A percentile compares a stretch with the other conserved stretches of the same genome.
Evolutionary conservation across 2,113 vertebrate genomes (phyloP).

Genomic region (Lasiurus borealis): DNA sequence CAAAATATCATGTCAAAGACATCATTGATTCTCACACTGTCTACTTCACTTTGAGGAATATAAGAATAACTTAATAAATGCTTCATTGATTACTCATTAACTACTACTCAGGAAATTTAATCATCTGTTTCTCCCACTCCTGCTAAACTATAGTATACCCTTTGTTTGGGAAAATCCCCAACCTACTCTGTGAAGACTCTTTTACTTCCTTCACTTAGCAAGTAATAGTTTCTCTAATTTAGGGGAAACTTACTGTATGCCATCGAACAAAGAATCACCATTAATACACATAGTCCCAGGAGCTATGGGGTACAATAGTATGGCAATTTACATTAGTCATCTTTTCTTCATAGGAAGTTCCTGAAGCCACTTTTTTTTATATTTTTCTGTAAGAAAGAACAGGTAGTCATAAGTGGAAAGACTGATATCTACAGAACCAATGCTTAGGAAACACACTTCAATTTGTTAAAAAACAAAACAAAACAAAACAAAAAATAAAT

Average conservation of each 20-base stretch:
- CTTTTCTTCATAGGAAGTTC: constrained; percentile 17
- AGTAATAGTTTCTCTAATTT: constrained; percentile 57
- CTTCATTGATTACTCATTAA: constrained; percentile 68
- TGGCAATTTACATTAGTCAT: not conserved
- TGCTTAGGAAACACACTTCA: not conserved
- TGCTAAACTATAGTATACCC: not conserved
- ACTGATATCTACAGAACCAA: not conserved
- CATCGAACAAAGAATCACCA: constrained; percentile 39
- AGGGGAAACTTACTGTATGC: constrained; percentile 2
- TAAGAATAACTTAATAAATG: constrained; percentile 44
- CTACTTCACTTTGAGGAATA: constrained; percentile 40
- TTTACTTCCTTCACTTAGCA: constrained; percentile 56
- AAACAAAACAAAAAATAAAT: not conserved
- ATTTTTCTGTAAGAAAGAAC: not conserved
- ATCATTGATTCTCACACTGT: not conserved
- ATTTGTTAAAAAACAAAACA: constrained; percentile 27
- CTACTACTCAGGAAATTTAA: not conserved
- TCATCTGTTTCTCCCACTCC: constrained; percentile 54
- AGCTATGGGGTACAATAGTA: not conserved
- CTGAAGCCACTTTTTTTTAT: not conserved
- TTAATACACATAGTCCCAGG: not conserved
- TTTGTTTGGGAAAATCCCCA: constrained; percentile 63
- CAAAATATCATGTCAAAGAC: not conserved
- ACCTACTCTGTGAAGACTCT: constrained; percentile 27
- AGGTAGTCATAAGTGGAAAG: not conserved